Evolutionary conservation across 2,888 invertebrate genomes (phyloP).

Genomic region (Tanypteryx hageni): DNA sequence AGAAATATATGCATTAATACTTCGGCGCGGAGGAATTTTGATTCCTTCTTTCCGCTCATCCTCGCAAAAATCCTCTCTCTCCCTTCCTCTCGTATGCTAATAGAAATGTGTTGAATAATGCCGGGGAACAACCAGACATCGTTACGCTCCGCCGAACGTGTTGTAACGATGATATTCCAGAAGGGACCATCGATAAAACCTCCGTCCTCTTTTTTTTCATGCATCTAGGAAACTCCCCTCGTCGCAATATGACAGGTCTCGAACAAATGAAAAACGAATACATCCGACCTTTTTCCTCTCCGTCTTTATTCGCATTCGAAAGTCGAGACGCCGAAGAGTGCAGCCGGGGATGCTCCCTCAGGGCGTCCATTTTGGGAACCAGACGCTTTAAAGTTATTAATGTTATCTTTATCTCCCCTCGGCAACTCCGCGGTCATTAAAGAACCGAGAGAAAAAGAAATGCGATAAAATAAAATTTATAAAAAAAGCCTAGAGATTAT

Average conservation of each 20-base stretch:
- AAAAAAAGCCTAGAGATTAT: too few relatives aligned
- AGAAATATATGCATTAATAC: not conserved
- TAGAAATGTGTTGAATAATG: not conserved
- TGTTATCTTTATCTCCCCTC: not conserved
- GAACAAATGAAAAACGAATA: not conserved
- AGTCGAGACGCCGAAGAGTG: not conserved
- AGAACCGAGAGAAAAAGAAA: too few relatives aligned
- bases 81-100: not conserved
- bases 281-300: not conserved
- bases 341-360: not conserved
- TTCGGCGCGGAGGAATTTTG: not conserved
- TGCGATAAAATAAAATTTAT: too few relatives aligned
- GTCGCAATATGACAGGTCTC: not conserved
- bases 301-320: not conserved
- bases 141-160: not conserved
- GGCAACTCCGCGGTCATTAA: not conserved
- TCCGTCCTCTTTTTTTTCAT: not conserved
- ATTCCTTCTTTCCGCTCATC: not conserved
- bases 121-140: not conserved
- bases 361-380: not conserved
- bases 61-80: not conserved
- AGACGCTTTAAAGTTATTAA: not conserved
- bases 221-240: not conserved
- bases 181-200: not conserved
- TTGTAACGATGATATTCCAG: conserved; percentile 6